phyloP scores from a whole-genome alignment of 2,113 vertebrate genomes.

The Gracilinanus agilis region DNA sequence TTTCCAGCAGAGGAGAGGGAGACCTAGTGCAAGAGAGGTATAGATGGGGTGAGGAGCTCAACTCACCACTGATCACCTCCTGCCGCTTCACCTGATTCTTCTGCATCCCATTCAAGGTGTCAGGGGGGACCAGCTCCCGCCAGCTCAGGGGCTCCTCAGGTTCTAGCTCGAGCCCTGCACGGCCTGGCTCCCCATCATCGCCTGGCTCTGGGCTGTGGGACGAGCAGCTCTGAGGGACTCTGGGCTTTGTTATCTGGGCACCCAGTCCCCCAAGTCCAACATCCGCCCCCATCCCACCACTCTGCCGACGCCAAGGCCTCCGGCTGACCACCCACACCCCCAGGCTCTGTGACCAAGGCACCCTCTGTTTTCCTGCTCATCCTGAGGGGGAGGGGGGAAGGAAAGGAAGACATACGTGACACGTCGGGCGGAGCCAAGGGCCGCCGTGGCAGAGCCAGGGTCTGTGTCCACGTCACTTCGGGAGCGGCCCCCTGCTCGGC shows the following conservation, averaged over 20 bases:
- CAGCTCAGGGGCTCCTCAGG: constrained; percentile 89
- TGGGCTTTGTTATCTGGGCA: neutral
- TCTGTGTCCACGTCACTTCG: constrained; percentile 96
- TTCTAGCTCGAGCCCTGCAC: constrained; percentile 90
- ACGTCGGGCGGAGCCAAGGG: constrained; percentile 76
- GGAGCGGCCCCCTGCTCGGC: constrained; percentile 90
- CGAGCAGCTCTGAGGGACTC: neutral
- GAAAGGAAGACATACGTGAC: constrained; percentile 74
- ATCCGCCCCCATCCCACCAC: neutral
- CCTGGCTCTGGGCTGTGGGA: constrained; percentile 84
- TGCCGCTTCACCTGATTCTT: constrained; percentile 93
- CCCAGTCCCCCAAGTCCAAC: neutral
- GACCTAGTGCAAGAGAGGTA: no score
- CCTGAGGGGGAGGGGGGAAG: neutral
- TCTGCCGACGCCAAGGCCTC: neutral
- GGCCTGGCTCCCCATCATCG: constrained; percentile 84
- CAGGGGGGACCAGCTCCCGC: constrained; percentile 86
- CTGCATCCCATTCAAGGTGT: constrained; percentile 86
- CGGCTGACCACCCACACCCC: neutral
- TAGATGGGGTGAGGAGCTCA: no score
- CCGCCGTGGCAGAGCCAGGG: constrained; percentile 81
- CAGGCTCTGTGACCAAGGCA: constrained; percentile 20
- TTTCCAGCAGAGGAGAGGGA: no score
- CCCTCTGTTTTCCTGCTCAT: constrained; percentile 10
- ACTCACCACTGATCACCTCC: constrained; percentile 92